Conservation (phyloP, 2,113 vertebrate species). For the Phycodurus eques region DNA sequence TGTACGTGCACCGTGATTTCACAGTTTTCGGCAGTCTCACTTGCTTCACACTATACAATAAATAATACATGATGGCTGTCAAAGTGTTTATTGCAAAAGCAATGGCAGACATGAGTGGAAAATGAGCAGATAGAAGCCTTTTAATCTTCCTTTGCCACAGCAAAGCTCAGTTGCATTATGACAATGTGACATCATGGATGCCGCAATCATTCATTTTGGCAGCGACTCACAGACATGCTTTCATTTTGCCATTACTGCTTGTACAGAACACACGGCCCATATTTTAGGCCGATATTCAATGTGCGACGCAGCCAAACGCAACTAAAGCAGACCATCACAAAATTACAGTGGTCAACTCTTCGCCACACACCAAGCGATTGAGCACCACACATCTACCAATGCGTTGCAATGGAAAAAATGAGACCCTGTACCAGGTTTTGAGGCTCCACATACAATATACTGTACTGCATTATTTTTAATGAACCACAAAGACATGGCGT, state of each 20-base stretch:
- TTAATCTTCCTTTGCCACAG: constrained; percentile 50
- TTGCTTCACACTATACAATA: constrained; percentile 19
- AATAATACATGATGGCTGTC: constrained; percentile 40
- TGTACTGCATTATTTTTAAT: no score
- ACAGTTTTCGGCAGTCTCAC: constrained; percentile 40
- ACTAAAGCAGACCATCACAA: no score
- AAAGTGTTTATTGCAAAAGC: constrained; percentile 26
- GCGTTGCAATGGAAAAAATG: no score
- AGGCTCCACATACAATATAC: no score
- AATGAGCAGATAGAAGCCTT: constrained; percentile 62
- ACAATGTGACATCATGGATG: constrained; percentile 53
- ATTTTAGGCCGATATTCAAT: background rate
- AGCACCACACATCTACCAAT: no score
- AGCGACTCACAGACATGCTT: constrained; percentile 43
- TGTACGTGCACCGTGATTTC: constrained; percentile 37
- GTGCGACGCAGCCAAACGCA: no score
- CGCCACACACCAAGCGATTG: no score
- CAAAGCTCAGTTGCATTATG: constrained; percentile 59
- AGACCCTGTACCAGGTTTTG: no score
- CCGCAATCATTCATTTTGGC: constrained; percentile 47
- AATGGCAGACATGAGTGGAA: constrained; percentile 43
- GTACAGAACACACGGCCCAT: constrained; percentile 37
- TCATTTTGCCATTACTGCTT: constrained; percentile 34
- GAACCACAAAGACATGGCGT: no score
- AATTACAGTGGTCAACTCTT: no score